Conservation (phyloP, 2,888 invertebrate species). For the Watsonalla cultraria region DNA sequence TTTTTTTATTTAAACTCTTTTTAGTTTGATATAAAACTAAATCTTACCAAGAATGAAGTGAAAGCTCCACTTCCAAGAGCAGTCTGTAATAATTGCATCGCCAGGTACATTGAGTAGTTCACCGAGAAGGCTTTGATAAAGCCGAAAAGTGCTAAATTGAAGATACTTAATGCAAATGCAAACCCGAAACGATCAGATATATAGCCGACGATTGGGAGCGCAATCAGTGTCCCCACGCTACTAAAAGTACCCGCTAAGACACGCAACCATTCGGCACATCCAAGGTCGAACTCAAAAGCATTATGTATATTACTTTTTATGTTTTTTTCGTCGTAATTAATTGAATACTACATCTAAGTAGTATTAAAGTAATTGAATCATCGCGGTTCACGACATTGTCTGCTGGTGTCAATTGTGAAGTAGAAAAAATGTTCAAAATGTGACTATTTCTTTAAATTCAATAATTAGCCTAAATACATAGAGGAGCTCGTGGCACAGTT, state of each 20-base stretch:
- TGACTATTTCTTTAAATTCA: no score
- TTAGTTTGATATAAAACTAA: background rate
- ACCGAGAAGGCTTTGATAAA: slow-evolving; percentile 75
- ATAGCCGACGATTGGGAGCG: slow-evolving; percentile 82
- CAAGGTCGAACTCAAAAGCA: slow-evolving; percentile 81
- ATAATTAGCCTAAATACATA: no score
- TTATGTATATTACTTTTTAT: no score
- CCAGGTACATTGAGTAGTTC: slow-evolving; percentile 75
- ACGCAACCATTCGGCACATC: slow-evolving; percentile 84
- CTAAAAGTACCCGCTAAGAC: slow-evolving; percentile 84
- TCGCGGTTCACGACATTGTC: no score
- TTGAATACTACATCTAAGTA: no score
- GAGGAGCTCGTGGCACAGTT: no score
- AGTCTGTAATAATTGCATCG: slow-evolving; percentile 75
- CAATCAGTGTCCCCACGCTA: slow-evolving; percentile 83
- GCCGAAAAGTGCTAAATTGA: slow-evolving; percentile 65
- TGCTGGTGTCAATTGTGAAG: no score
- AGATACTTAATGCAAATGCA: slow-evolving; percentile 66
- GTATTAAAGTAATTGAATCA: no score
- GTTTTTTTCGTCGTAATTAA: no score
- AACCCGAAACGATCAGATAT: slow-evolving; percentile 82
- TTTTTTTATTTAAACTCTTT: background rate
- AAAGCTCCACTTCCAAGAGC: slow-evolving; percentile 73
- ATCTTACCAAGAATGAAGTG: slow-evolving; percentile 62
- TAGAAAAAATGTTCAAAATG: no score